phyloP scores from a whole-genome alignment of 2,888 invertebrate species.

The Syritta pipiens region DNA sequence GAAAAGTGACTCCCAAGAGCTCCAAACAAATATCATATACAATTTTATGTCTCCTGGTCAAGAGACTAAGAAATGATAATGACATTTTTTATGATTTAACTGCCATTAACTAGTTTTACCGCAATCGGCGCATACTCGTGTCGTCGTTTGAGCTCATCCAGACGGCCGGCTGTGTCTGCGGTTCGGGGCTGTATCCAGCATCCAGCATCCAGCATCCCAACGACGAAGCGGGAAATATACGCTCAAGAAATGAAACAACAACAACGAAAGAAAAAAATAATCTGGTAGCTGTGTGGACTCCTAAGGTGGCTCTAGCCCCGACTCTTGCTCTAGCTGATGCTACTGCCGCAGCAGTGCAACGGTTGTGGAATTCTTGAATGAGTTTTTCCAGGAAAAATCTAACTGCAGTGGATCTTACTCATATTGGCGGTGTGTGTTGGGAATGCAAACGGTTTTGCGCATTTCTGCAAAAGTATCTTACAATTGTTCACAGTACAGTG shows the following conservation, averaged over 20 bases:
- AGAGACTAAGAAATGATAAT: conserved; percentile 67
- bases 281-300: conserved; percentile 32
- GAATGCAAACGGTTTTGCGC: conserved; percentile 66
- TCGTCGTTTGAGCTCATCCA: conserved; percentile 34
- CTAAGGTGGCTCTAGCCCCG: conserved; percentile 43
- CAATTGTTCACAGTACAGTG: conserved; percentile 43
- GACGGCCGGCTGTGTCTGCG: conserved; percentile 40
- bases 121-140: conserved; percentile 44
- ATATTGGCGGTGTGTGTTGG: conserved; percentile 58
- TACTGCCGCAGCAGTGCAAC: conserved; percentile 41
- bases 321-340: conserved; percentile 13
- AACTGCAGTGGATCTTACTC: conserved; percentile 60
- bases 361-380: conserved; percentile 69
- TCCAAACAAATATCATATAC: conserved; percentile 51
- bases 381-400: conserved; percentile 67
- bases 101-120: conserved; percentile 69
- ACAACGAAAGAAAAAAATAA: conserved; percentile 16
- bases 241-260: background rate
- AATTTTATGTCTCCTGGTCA: conserved; percentile 59
- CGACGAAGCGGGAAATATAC: conserved; percentile 25
- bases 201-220: conserved; percentile 13
- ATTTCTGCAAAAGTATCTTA: conserved; percentile 57
- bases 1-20: conserved; percentile 9
- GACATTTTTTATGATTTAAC: conserved; percentile 68
- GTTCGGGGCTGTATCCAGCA: too few species aligned